Conservation (phyloP, 2,113 vertebrate species). For the Phyllostomus discolor region DNA sequence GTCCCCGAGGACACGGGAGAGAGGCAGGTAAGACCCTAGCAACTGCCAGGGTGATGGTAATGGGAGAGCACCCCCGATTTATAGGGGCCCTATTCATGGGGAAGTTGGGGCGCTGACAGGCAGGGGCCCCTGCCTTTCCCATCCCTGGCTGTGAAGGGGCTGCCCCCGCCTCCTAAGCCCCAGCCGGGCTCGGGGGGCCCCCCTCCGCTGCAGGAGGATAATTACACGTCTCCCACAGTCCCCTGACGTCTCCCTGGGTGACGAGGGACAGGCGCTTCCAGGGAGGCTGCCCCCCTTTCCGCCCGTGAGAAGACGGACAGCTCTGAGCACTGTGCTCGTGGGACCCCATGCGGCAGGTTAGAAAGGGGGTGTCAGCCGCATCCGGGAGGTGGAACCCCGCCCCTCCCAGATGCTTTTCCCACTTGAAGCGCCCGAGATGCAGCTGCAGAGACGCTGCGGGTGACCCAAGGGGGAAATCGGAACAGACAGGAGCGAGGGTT, state of each 20-base stretch:
- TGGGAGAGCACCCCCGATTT: fast-evolving
- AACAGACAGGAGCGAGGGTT: not conserved
- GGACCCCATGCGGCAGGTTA: fast-evolving
- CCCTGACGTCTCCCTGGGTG: not conserved
- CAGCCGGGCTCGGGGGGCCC: too few relatives aligned
- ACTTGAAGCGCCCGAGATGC: fast-evolving
- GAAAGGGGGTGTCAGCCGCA: not conserved
- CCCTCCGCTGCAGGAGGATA: not conserved
- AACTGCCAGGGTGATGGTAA: fast-evolving
- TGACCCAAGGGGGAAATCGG: not conserved
- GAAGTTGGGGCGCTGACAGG: too few relatives aligned
- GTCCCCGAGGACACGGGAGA: not conserved
- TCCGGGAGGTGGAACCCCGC: not conserved
- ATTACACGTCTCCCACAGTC: not conserved
- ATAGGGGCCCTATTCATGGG: not conserved
- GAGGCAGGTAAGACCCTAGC: not conserved
- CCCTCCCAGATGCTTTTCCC: not conserved
- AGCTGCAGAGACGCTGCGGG: not conserved
- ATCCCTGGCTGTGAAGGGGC: not conserved
- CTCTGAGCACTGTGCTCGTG: fast-evolving
- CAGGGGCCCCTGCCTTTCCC: too few relatives aligned
- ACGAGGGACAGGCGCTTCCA: not conserved
- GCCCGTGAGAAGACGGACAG: not conserved
- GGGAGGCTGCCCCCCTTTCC: not conserved
- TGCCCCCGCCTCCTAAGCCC: not conserved